A percentile compares a stretch with the other conserved stretches of the same genome.
phyloP scores from a whole-genome alignment of 2,888 invertebrate species.

The Alcis repandata region DNA sequence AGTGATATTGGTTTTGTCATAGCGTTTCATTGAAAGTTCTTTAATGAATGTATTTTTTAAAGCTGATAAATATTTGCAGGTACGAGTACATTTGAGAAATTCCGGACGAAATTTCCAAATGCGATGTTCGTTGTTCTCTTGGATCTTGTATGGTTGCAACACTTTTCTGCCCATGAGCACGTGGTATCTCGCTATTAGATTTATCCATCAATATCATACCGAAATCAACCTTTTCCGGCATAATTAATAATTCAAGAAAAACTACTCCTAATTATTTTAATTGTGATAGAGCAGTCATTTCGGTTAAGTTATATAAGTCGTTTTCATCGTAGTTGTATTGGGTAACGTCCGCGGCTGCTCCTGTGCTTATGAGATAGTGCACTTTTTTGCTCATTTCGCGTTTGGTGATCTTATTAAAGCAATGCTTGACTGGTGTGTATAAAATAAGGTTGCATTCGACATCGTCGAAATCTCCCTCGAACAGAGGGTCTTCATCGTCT shows the following conservation, averaged over 20 bases:
- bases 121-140: conserved; percentile 25
- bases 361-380: conserved; percentile 50
- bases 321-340: conserved; percentile 50
- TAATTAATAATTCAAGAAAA: conserved; percentile 51
- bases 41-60: conserved; percentile 51
- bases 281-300: conserved; percentile 49
- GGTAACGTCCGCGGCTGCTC: conserved; percentile 43
- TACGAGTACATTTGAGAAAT: conserved; percentile 51
- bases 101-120: conserved; percentile 49
- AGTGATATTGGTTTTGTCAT: conserved; percentile 39
- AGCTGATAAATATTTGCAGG: conserved; percentile 41
- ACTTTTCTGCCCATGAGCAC: conserved; percentile 54
- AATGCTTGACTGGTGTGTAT: conserved; percentile 55
- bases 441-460: conserved; percentile 54
- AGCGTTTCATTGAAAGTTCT: conserved; percentile 46
- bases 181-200: conserved; percentile 55
- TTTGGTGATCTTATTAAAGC: conserved; percentile 46
- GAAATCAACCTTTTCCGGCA: conserved; percentile 44
- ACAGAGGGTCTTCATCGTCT: conserved; percentile 50
- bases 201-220: conserved; percentile 53
- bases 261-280: conserved; percentile 49
- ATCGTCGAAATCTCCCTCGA: conserved; percentile 52
- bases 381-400: conserved; percentile 43
- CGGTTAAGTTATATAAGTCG: conserved; percentile 49
- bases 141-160: conserved; percentile 39